Conservation (phyloP, 1,140 invertebrate genomes). For the Pseudachorutes palmiensis region DNA sequence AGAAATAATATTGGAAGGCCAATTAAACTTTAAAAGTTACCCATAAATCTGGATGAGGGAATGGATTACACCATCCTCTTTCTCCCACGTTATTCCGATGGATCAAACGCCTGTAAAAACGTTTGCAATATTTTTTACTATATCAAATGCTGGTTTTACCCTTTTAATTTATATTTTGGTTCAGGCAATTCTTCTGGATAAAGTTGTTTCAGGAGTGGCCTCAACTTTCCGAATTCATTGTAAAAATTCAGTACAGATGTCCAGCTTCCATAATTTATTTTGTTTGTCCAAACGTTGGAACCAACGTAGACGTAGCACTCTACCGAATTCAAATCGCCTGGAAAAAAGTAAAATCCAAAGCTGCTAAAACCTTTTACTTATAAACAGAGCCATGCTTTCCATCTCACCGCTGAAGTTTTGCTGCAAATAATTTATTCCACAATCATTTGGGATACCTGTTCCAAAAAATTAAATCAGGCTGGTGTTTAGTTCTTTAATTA, state of each 20-base stretch:
- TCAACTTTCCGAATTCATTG: constrained; percentile 54
- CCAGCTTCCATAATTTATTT: constrained; percentile 69
- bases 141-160: neutral
- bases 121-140: neutral
- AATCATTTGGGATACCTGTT: constrained; percentile 64
- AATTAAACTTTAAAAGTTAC: neutral
- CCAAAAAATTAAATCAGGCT: neutral
- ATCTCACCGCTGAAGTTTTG: constrained; percentile 61
- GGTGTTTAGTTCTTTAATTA: neutral
- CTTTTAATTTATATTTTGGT: constrained; percentile 42
- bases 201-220: constrained; percentile 53
- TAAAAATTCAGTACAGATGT: constrained; percentile 68
- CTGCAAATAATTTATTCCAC: constrained; percentile 66
- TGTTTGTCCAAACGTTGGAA: constrained; percentile 41
- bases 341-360: constrained; percentile 29
- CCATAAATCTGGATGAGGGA: constrained; percentile 44
- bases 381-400: neutral
- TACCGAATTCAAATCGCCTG: constrained; percentile 63
- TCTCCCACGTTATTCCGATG: constrained; percentile 15
- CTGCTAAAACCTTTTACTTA: neutral
- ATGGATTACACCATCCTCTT: constrained; percentile 41
- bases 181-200: constrained; percentile 57
- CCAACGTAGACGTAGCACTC: constrained; percentile 57
- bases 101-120: constrained; percentile 7
- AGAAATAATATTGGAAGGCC: neutral